Base-by-base conservation (phyloP, 2,888 invertebrate species). In the Phalera bucephala region DNA sequence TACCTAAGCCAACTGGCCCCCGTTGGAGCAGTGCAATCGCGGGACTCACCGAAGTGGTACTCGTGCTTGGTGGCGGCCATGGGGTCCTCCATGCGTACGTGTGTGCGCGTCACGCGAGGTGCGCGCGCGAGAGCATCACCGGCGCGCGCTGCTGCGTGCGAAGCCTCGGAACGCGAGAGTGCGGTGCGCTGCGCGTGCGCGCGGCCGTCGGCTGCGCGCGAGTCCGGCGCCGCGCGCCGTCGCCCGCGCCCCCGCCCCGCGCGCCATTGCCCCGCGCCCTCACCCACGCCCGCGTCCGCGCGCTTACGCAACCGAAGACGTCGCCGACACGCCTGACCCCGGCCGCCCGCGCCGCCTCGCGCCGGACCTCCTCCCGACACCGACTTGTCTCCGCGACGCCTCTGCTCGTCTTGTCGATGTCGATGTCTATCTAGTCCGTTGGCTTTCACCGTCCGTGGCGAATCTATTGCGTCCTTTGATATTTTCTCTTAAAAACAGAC, bases 11-110 rank as follows among this genome's bases (percentile, higher is more conserved):
- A n/a, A 5, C 17, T 17, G 17, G 3, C 3, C 5, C 5, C 17
- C 5, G 17, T 17, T 17, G 3, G 5, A 17, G 17, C 17, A 5
- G 17, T 17, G 17, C 17, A 3, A 17, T 5, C 3, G 17, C 17
- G 28, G 15, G 44, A 80, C 85, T 86, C 68, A 86, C 85, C 85
- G 58, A 71, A 85, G 42, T 71, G 80, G 64, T 84, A 85, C 43
- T 85, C 83, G 56, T 65, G 65, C 61, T 82, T 80, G 51, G 75
- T 63, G 52, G 66, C 50, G 34, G 71, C 63, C 72, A 72, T 71
- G 33, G 65, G 49, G 53, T n/a, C 58, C 39, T 66, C 72, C 66
- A 63, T 68, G 36, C 20, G 31, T 37, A 22, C 36, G 33, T 34
- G 32, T 13, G 44, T n/a, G 47, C 31, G 47, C 37, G 36, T 49